Evolutionary conservation across 2,888 invertebrate species (phyloP), one percentile per base, ranked within the genome.

Genomic region (Microctonus brassicae): DNA sequence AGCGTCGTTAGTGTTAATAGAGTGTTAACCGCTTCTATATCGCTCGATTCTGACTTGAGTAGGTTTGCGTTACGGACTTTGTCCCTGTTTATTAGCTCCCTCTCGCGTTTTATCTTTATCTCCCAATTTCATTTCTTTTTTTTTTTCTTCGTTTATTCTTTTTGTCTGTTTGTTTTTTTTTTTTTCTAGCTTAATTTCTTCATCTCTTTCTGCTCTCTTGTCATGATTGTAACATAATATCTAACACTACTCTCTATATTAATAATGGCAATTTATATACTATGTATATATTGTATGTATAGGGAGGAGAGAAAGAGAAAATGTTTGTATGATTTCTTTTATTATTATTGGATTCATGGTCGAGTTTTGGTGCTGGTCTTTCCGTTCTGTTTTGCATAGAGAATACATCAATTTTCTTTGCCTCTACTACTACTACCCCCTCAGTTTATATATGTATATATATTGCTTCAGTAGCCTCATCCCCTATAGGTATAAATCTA

Each of bases 1-100:
- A 83, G 86, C 85, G 81, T 85, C 87, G 86, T 87, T 87, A 86
- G 84, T 84, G 84, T 86, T 87, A 87, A 87, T 87, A 86, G 87
- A 87, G 87, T 87, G 87, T 85, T 87, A 87, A 87, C 86, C 85
- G 85, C 85, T 83, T 81, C 84, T 84, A 84, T 82, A 83, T 81
- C 82, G 82, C 83, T 82, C 80, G 83, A 84, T 84, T 82, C 80
- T 80, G 79, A 75, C 76, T 76, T 75, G 70, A 75, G 76, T 77
- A 72, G 73, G 69, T 75, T 73, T 72, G 72, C 39, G 65, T 13
- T 34, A 36, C 53, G 13, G 60, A 63, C 57, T 34, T 62, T 52
- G 62, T 70, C 70, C 29, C 47, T 36, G 60, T 68, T 33, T 22
- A 20, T 57, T n/a, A n/a, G n/a, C n/a, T 39, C 39, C n/a, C 4